Percentiles rank a stretch among this genome's conserved stretches.
Evolutionary conservation across 1,140 invertebrate genomes (phyloP).

Genomic region (Amyelois transitella): DNA sequence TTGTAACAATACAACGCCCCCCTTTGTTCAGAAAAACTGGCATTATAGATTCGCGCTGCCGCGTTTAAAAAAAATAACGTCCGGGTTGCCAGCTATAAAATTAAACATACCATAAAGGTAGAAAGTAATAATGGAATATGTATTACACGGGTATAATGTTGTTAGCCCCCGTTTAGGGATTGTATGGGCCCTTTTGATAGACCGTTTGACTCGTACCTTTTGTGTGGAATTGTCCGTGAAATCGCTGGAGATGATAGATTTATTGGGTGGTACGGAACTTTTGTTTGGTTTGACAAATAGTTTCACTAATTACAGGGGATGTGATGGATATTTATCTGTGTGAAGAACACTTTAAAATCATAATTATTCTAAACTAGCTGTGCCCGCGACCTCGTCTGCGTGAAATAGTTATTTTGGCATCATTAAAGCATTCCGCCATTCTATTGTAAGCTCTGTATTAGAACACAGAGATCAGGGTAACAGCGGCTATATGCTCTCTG

Average conservation of each 20-base stretch:
- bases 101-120: slow-evolving; percentile 65
- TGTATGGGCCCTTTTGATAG: slow-evolving; percentile 53
- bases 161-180: slow-evolving; percentile 59
- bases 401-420: too few relatives aligned
- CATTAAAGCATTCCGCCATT: too few relatives aligned
- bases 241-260: slow-evolving; percentile 61
- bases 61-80: slow-evolving; percentile 43
- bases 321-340: slow-evolving; percentile 5
- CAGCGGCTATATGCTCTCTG: too few relatives aligned
- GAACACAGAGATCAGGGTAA: too few relatives aligned
- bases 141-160: slow-evolving; percentile 73
- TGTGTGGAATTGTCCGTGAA: slow-evolving; percentile 62
- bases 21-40: slow-evolving; percentile 41
- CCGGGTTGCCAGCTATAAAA: slow-evolving; percentile 62
- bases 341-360: neutral
- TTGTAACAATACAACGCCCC: slow-evolving; percentile 73
- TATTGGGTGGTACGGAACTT: slow-evolving; percentile 27
- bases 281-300: slow-evolving; percentile 26
- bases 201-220: slow-evolving; percentile 64
- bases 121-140: slow-evolving; percentile 71
- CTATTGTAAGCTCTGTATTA: too few relatives aligned
- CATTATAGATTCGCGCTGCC: slow-evolving; percentile 37
- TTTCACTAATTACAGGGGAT: slow-evolving; percentile 50
- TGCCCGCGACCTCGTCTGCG: too few relatives aligned
- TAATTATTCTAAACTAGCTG: too few relatives aligned